Evolutionary conservation across 2,888 invertebrate species (phyloP).

Genomic region (Watsonalla binaria): DNA sequence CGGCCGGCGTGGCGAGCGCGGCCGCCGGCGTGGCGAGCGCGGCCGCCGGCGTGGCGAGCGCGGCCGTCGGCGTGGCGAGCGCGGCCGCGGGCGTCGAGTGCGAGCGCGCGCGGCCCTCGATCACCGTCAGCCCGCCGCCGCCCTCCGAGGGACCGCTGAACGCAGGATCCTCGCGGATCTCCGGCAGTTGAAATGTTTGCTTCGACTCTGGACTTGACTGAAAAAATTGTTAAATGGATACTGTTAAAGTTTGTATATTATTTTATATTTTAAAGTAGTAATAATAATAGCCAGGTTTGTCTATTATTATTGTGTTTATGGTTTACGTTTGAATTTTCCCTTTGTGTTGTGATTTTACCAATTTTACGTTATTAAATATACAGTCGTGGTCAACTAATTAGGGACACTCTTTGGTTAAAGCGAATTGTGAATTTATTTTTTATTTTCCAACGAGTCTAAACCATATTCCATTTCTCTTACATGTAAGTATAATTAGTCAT

Average conservation of each 20-base stretch:
- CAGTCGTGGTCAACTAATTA: no score
- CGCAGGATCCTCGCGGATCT: constrained; percentile 67
- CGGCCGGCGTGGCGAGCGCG: constrained; percentile 80
- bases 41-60: constrained; percentile 40
- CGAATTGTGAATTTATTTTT: no score
- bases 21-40: constrained; percentile 60
- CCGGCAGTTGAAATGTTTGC: constrained; percentile 75
- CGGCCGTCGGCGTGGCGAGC: constrained; percentile 46
- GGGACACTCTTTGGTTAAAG: no score
- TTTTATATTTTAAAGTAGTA: no score
- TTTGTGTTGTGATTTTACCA: no score
- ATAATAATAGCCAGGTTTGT: no score
- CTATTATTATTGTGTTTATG: no score
- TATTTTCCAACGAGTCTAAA: no score
- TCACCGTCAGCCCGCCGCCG: constrained; percentile 35
- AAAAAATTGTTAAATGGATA: constrained; percentile 8
- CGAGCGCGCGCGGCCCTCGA: constrained; percentile 54
- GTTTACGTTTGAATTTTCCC: no score
- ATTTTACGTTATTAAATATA: no score
- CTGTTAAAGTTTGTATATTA: background rate
- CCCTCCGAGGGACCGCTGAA: constrained; percentile 20
- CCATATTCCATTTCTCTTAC: no score
- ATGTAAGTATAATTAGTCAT: no score
- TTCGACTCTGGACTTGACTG: constrained; percentile 81
- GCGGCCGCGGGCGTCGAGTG: constrained; percentile 69